A percentile compares a stretch with the other conserved stretches of the same genome.
Conservation (phyloP, 2,797 vertebrate genomes). For the Poeciliopsis turneri region DNA sequence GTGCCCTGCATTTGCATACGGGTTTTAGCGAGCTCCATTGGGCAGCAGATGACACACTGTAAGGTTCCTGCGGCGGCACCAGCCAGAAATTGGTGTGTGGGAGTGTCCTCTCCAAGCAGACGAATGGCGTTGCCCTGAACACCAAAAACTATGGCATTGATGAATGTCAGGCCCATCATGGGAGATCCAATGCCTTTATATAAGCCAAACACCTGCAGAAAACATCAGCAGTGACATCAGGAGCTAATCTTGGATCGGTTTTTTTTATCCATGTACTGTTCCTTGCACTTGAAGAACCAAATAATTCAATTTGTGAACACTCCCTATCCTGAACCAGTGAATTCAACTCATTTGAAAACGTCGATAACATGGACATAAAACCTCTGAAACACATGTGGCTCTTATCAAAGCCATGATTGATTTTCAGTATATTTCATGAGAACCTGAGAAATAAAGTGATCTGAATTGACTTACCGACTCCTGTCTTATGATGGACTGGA, state of each 20-base stretch:
- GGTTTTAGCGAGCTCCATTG: constrained; percentile 98
- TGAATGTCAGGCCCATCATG: constrained; percentile 98
- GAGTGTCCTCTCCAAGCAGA: constrained; percentile 87
- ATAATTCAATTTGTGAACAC: neutral
- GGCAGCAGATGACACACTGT: constrained; percentile 95
- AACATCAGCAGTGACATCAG: neutral
- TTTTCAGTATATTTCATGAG: neutral
- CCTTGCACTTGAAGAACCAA: neutral
- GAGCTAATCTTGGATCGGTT: neutral
- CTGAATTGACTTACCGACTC: constrained; percentile 87
- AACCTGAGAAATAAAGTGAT: neutral
- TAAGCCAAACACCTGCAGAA: constrained; percentile 86
- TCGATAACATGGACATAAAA: neutral
- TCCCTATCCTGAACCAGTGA: neutral
- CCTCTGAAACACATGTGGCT: neutral
- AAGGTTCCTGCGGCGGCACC: constrained; percentile 92
- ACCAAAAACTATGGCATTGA: constrained; percentile 97
- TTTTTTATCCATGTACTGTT: neutral
- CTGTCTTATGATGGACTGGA: constrained; percentile 93
- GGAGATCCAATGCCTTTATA: constrained; percentile 98
- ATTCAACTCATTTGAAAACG: neutral
- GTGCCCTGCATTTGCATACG: constrained; percentile 98
- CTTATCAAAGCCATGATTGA: neutral
- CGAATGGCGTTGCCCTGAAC: constrained; percentile 94
- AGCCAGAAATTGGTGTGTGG: constrained; percentile 92